Conservation (phyloP, 2,797 vertebrate genomes). For the Anguilla obscura region DNA sequence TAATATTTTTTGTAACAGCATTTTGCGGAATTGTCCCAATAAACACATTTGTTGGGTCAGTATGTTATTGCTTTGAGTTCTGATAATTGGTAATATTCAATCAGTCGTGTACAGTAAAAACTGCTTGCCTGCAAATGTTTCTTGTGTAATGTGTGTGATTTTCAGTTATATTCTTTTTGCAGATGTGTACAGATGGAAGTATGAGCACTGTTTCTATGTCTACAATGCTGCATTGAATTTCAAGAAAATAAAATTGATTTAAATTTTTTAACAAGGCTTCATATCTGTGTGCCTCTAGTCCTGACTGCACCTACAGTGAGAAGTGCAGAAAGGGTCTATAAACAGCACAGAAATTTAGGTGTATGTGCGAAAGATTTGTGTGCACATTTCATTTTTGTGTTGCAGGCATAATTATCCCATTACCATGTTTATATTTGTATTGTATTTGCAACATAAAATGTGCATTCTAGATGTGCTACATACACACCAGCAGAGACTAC, state of each 20-base stretch:
- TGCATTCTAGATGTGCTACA: too few species aligned
- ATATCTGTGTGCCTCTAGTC: background rate
- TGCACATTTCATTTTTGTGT: too few species aligned
- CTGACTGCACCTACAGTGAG: background rate
- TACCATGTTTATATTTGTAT: too few species aligned
- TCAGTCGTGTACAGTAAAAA: background rate
- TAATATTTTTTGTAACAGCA: background rate
- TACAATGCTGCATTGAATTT: conserved; percentile 15
- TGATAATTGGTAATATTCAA: background rate
- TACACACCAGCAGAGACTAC: too few species aligned
- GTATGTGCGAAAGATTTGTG: too few species aligned
- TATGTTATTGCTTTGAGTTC: background rate
- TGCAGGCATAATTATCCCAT: too few species aligned
- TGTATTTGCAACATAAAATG: too few species aligned
- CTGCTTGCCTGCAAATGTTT: background rate
- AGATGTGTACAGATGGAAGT: background rate
- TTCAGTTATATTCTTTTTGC: background rate
- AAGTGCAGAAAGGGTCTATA: background rate
- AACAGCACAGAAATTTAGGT: background rate
- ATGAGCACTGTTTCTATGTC: background rate
- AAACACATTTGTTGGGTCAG: background rate
- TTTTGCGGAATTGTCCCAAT: background rate
- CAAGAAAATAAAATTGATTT: conserved; percentile 5
- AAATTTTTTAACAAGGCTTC: background rate
- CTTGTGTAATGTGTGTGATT: background rate